These are phyloP conservation scores for Steinernema khuongi DNA, from an alignment of 1,140 invertebrate genomes.

Conservation along the genomic window DNA sequence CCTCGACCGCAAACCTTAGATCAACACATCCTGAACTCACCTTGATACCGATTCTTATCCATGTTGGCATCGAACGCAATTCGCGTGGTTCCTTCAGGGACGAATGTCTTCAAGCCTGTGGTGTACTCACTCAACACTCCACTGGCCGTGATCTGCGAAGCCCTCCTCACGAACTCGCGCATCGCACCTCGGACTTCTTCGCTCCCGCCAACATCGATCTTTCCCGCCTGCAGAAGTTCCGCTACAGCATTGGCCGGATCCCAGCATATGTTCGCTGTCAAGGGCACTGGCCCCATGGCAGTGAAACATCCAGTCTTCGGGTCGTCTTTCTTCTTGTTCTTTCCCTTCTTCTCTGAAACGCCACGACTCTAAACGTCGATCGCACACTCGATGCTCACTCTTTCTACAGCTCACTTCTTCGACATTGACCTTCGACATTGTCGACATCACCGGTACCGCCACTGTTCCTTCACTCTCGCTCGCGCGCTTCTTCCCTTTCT, in stretches of 20 bases:
- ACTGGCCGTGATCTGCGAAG: background rate
- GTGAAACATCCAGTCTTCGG: too few species aligned
- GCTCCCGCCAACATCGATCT: background rate
- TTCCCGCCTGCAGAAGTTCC: background rate
- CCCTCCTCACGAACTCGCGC: background rate
- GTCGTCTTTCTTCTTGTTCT: too few species aligned
- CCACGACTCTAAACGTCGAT: too few species aligned
- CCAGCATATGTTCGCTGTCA: background rate
- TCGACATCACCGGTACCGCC: too few species aligned
- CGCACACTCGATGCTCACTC: too few species aligned
- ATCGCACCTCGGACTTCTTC: background rate
- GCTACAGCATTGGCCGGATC: background rate
- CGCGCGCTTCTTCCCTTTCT: too few species aligned
- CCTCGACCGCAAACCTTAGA: too few species aligned
- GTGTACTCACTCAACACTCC: background rate
- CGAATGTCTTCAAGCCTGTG: background rate
- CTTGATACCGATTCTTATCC: conserved; percentile 5
- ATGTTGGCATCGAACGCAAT: background rate
- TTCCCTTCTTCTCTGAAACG: too few species aligned
- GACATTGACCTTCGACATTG: too few species aligned
- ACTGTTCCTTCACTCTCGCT: too few species aligned
- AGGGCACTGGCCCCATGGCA: too few species aligned
- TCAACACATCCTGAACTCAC: background rate
- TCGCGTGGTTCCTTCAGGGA: background rate
- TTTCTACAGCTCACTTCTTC: too few species aligned